Evolutionary conservation across 2,888 invertebrate species (phyloP), one percentile per base, ranked within the genome.

Genomic region (Melolontha melolontha): DNA sequence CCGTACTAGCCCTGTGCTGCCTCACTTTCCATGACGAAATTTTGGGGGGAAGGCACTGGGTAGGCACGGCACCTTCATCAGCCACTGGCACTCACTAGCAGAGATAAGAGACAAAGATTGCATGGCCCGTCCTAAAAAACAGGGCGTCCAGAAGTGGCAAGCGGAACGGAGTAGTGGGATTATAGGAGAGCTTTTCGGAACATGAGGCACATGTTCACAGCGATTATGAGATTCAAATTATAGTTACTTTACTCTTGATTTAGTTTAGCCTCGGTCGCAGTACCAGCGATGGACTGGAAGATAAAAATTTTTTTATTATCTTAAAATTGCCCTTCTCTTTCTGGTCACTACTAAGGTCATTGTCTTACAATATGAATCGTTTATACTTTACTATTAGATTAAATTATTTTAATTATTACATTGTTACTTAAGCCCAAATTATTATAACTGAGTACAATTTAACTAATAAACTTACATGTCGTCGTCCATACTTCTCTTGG

Each of bases 211-310:
- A 75, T 75, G 75, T 75, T 76, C 76, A 77, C 76, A 76, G 76
- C 75, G 77, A 70, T 77, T 72, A 74, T 73, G 65, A 73, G 72
- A 51, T 72, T 72, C 71, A 73, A 68, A 66, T 69, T 70, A 69
- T 73, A 71, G 68, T 73, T 73, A 72, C 71, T 73, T 75, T 73
- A 72, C 73, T 72, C 70, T 69, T 70, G 65, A 68, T 75, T 70
- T 77, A 70, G 67, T 80, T 81, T 80, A 81, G 80, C 81, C 81
- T 81, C 82, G 81, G 82, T 80, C 72, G 70, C 67, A 68, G 68
- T 68, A 70, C 72, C 59, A 47, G 66, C 66, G 68, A 59, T 59
- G 59, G 59, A 59, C 59, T 59, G 59, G 59, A 47, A 49, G 16
- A 49, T 11, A 10, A 22, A 16, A 22, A 49, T 49, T 22, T 22